Percentiles rank a stretch among this genome's conserved stretches.
These are phyloP conservation scores for Eupleurogrammus muticus DNA, from an alignment of 2,797 vertebrate species.

Conservation along the genomic window DNA sequence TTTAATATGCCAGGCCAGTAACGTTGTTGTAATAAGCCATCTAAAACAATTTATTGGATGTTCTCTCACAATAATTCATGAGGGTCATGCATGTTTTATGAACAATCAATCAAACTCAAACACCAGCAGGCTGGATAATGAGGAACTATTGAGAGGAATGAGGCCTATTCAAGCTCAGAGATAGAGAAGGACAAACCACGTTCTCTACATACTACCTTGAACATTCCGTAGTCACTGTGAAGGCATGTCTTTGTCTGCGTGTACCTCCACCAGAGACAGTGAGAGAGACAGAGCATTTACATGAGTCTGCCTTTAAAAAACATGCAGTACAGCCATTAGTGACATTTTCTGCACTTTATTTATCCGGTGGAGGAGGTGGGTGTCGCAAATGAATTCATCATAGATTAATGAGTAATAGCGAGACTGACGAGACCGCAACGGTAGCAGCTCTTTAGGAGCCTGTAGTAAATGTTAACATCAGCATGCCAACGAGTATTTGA, in stretches of 20 bases:
- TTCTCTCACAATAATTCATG: constrained; percentile 83
- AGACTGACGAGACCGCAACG: constrained; percentile 3
- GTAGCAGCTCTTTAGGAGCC: constrained; percentile 15
- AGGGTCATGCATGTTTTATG: constrained; percentile 84
- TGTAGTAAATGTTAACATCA: background rate
- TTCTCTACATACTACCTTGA: constrained; percentile 33
- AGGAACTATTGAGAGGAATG: constrained; percentile 70
- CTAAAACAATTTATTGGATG: constrained; percentile 87
- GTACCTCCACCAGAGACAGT: background rate
- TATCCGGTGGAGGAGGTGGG: constrained; percentile 4
- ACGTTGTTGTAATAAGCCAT: constrained; percentile 86
- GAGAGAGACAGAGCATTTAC: constrained; percentile 4
- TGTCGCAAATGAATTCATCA: constrained; percentile 24
- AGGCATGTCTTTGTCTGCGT: constrained; percentile 15
- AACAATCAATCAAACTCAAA: constrained; percentile 83
- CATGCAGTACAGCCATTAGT: constrained; percentile 1
- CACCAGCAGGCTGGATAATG: constrained; percentile 74
- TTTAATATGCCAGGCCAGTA: constrained; percentile 82
- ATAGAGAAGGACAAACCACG: constrained; percentile 42
- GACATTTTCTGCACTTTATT: constrained; percentile 13
- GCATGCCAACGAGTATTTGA: background rate
- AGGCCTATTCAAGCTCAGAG: constrained; percentile 57
- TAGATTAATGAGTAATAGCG: constrained; percentile 27
- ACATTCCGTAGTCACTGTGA: constrained; percentile 23
- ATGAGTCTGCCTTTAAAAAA: constrained; percentile 27